phyloP scores from a whole-genome alignment of 92 coral and sea anemone species.

The Zoanthus solanderi region DNA sequence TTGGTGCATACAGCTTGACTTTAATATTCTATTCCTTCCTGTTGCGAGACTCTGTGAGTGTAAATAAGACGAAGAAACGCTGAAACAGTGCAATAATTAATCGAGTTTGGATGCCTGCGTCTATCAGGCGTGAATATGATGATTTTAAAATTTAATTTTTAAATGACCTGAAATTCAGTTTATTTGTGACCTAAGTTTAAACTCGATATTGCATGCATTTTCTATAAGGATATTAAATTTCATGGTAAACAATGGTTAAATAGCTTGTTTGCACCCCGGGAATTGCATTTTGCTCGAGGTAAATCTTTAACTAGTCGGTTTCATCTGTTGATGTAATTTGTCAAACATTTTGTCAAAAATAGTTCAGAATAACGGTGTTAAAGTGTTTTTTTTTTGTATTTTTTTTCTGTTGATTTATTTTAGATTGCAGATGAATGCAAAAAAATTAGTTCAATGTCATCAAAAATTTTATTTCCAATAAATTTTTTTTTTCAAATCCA shows the following conservation, averaged over 20 bases:
- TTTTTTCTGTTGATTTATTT: neutral
- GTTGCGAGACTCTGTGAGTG: constrained; percentile 3
- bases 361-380: neutral
- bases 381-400: neutral
- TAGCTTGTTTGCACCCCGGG: constrained; percentile 29
- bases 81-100: constrained; percentile 2
- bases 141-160: neutral
- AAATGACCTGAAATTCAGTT: neutral
- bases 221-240: constrained; percentile 32
- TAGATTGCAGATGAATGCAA: neutral
- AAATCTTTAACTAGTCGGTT: neutral
- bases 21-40: neutral
- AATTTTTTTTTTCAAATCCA: constrained; percentile 10
- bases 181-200: neutral
- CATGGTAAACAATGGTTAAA: neutral
- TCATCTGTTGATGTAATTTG: neutral
- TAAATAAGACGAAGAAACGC: constrained; percentile 4
- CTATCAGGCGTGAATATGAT: neutral
- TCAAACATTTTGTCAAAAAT: neutral
- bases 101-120: neutral
- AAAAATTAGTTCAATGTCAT: neutral
- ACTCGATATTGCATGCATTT: neutral
- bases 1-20: constrained; percentile 12
- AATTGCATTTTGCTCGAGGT: constrained; percentile 1
- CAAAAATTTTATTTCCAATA: neutral